phyloP scores from a whole-genome alignment of 2,113 vertebrate species.

The Dissostichus mawsoni region DNA sequence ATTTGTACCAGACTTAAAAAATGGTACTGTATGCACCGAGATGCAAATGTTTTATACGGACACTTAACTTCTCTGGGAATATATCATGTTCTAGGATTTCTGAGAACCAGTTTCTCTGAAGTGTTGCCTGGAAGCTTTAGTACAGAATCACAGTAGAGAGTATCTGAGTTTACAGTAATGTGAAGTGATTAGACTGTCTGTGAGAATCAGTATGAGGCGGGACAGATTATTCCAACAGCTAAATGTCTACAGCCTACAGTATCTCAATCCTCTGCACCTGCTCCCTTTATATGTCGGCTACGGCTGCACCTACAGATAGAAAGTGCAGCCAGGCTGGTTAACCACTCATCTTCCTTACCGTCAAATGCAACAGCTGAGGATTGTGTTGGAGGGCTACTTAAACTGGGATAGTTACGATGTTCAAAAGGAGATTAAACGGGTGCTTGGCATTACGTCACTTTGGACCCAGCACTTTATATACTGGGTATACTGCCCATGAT shows the following conservation, averaged over 20 bases:
- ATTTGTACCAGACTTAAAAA: neutral
- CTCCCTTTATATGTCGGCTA: neutral
- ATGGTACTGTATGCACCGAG: neutral
- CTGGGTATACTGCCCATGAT: too few relatives aligned
- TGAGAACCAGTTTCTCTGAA: neutral
- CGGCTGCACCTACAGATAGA: neutral
- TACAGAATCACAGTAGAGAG: neutral
- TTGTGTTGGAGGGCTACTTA: too few relatives aligned
- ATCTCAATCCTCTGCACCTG: conserved; percentile 19
- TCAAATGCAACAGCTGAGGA: too few relatives aligned
- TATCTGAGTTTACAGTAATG: neutral
- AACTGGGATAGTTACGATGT: too few relatives aligned
- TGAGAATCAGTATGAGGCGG: neutral
- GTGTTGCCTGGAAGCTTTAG: neutral
- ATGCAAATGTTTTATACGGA: too few relatives aligned
- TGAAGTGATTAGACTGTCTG: conserved; percentile 9
- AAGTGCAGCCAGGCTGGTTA: neutral
- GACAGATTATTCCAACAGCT: conserved; percentile 20
- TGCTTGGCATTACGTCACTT: too few relatives aligned
- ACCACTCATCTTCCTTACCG: neutral
- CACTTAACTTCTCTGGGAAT: too few relatives aligned
- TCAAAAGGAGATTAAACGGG: too few relatives aligned
- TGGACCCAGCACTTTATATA: too few relatives aligned
- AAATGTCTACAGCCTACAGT: conserved; percentile 16
- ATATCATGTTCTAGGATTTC: conserved; percentile 9